Conservation (phyloP, 2,113 vertebrate genomes). For the Ornithorhynchus anatinus region DNA sequence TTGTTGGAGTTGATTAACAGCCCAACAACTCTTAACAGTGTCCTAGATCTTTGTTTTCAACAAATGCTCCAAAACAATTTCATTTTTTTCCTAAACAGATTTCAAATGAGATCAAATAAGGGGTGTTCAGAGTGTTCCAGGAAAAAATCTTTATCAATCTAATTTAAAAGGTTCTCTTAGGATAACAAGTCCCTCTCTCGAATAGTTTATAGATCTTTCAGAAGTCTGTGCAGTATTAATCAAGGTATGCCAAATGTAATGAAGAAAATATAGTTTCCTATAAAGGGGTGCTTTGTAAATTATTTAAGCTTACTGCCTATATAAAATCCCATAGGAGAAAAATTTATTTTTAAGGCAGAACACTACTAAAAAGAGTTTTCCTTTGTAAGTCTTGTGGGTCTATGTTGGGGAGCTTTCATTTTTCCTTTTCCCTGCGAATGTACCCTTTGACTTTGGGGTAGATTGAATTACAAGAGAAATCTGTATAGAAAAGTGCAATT, state of each 20-base stretch:
- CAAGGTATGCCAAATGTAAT: not conserved
- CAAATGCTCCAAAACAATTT: too few species aligned
- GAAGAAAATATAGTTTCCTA: not conserved
- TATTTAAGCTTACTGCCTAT: too few species aligned
- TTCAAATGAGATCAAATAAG: too few species aligned
- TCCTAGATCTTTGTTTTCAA: not conserved
- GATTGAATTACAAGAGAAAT: slow-evolving; percentile 9
- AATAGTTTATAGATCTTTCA: slow-evolving; percentile 21
- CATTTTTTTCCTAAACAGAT: too few species aligned
- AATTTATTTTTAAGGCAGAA: too few species aligned
- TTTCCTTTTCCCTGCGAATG: not conserved
- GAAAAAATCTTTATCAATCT: too few species aligned
- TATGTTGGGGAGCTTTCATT: not conserved
- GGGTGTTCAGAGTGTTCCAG: too few species aligned
- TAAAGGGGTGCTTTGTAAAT: too few species aligned
- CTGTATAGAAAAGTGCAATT: not conserved
- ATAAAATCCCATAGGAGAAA: too few species aligned
- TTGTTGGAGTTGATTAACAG: not conserved
- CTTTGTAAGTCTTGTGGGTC: not conserved
- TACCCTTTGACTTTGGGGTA: not conserved
- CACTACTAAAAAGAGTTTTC: too few species aligned
- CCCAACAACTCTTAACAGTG: not conserved
- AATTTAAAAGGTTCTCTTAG: slow-evolving; percentile 54
- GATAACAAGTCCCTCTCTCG: not conserved
- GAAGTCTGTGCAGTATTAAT: slow-evolving; percentile 2